Base-by-base conservation (phyloP, 2,113 vertebrate genomes). In the Gulo gulo region DNA sequence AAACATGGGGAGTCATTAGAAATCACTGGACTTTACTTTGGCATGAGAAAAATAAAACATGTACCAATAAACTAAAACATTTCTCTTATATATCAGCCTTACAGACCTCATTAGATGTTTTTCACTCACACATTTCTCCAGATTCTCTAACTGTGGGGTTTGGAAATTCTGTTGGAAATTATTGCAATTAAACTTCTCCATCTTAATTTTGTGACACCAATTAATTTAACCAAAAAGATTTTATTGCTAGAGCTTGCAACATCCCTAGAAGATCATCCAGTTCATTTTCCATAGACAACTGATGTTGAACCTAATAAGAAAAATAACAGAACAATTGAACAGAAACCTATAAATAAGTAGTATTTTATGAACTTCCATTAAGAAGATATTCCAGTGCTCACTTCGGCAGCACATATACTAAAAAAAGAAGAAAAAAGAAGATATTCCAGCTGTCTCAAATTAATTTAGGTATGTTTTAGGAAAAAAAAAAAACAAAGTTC, bases 21-120 rank as follows among this genome's bases (percentile, higher is more conserved):
- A 4, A 90, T 93, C 76, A 73, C 7, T 86, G 26, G 52, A 55
- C 47, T 50, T 76, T 86, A 29, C 31, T 73, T 79, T 74, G 52
- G 18, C 21, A 71, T 78, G 47, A 92, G 74, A 95, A 96, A 81
- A 94, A 59, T n/a, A 89, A 95, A 86, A 21, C 39, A 63, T 91
- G 52, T 95, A 31, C 12, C 39, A 78, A 92, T 57, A 83, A 96
- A 45, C 34, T 31, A 65, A 96, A 83, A 26, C 45, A 45, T 29
- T 93, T 45, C 10, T 67, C 29, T 93, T 91, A 9, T 39, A 55
- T 21, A 71, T 16, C 23, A 57, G 69, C 1, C 11, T 65, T 71
- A 81, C 10, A 82, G 20, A 80, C 5, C 14, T 50, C 14, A 55
- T 78, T 39, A 50, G 20, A 55, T 90, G 10, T n/a, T 87, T 86